Evolutionary conservation across 2,888 invertebrate species (phyloP), one percentile per base, ranked within the genome.

Genomic region (Amiota mariae): DNA sequence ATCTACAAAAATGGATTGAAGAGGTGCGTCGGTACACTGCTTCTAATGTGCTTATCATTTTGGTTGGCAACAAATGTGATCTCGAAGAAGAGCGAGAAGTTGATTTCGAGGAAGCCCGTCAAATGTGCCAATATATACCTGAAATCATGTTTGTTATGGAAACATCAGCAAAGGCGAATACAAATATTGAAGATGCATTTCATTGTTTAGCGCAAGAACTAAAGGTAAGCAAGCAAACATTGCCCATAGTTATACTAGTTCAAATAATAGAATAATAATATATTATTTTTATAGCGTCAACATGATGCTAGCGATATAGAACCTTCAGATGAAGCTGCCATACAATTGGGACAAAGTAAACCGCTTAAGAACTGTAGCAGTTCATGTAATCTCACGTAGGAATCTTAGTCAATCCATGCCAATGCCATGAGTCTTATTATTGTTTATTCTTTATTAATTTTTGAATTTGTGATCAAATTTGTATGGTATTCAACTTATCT

Each of bases 1-100:
- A 95, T 81, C 92, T 98, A 72, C 95, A 97, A 88, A 94, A 97
- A 88, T 98, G 98, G 98, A 94, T 98, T 78, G 98, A 98, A 87
- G 98, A 98, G 91, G 96, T 98, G 1, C 92, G 97, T 80, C 93
- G 96, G 86, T 98, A 98, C 88, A 97, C 98, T 71, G 97, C 97
- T 20, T 95, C 96, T 47, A 96, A 96, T 88, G 97, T 98, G 48
- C 93, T 97, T 77, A 93, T 98, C 77, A 94, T 98, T 59, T 91
- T 98, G 80, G 96, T 98, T 77, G 98, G 98, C 10, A 97, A 97
- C 86, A 98, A 98, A 90, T 95, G 96, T 89, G 97, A 97, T 89
- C 90, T 97, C 82, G 94, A 93, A 74, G 93, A 93, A 36, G 93
- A 95, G 80, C 90, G 97, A 72, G 96, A 96, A 90, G 96, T 98